Percentiles rank a stretch among this genome's conserved stretches.
Evolutionary conservation across 2,797 vertebrate species (phyloP).

Genomic region (Streptopelia turtur): DNA sequence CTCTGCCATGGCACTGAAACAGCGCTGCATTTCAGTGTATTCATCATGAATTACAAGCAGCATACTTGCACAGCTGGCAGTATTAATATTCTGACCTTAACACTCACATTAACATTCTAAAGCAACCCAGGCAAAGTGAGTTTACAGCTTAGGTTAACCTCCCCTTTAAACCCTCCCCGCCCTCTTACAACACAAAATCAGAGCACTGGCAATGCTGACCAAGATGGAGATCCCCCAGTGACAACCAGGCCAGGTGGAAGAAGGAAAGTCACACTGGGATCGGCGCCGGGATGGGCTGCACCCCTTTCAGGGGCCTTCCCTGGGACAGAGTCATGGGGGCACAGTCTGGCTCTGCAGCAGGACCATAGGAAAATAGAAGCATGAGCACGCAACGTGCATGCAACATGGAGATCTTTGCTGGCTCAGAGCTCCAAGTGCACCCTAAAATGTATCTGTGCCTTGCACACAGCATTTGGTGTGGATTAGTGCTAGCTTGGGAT

Average conservation of each 20-base stretch:
- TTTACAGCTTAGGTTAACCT: background rate
- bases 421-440: background rate
- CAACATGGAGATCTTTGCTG: background rate
- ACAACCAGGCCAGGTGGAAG: background rate
- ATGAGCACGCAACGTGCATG: background rate
- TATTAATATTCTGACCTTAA: slow-evolving; percentile 40
- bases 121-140: background rate
- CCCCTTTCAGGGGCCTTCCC: background rate
- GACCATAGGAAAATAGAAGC: background rate
- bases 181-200: background rate
- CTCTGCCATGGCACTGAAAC: background rate
- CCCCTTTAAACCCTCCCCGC: background rate
- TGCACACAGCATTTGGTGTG: background rate
- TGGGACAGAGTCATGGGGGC: background rate
- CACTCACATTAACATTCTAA: background rate
- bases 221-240: accelerated
- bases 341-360: background rate
- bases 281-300: background rate
- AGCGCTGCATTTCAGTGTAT: background rate
- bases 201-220: background rate
- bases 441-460: background rate
- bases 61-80: background rate
- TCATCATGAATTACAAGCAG: background rate
- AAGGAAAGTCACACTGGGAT: background rate
- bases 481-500: background rate